phyloP scores from a whole-genome alignment of 2,797 vertebrate genomes.

The Lophotriccus pileatus region DNA sequence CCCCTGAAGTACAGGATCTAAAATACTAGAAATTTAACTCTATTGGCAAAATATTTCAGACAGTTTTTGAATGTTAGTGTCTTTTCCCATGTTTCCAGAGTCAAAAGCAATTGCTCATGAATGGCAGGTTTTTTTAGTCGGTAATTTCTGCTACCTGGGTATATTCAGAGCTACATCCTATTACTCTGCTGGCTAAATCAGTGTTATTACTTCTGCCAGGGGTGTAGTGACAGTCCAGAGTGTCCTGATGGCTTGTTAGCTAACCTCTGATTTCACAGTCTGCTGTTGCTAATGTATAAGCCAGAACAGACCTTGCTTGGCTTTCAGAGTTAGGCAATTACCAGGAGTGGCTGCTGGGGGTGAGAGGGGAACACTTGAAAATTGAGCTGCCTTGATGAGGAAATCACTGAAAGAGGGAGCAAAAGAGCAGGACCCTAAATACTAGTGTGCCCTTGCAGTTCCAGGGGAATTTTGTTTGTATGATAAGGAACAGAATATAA shows the following conservation, averaged over 20 bases:
- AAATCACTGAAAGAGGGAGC: background rate
- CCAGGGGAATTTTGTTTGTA: background rate
- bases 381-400: background rate
- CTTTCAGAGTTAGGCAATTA: background rate
- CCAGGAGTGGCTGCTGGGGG: background rate
- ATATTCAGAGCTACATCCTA: background rate
- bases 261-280: conserved; percentile 15
- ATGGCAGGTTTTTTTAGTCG: background rate
- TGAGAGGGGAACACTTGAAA: background rate
- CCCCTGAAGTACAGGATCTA: background rate
- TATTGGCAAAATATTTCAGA: background rate
- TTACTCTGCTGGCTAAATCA: background rate
- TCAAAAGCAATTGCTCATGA: background rate
- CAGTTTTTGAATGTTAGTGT: background rate
- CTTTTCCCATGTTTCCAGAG: background rate
- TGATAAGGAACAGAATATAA: background rate
- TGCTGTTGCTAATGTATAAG: background rate
- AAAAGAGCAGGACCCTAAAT: background rate
- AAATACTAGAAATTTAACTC: background rate
- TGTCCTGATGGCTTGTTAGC: conserved; percentile 23
- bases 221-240: background rate
- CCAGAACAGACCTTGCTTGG: background rate
- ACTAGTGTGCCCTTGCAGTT: accelerated
- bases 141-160: background rate
- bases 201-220: background rate